Base-by-base conservation (phyloP, 2,888 invertebrate species). In the Monopis laevigella region DNA sequence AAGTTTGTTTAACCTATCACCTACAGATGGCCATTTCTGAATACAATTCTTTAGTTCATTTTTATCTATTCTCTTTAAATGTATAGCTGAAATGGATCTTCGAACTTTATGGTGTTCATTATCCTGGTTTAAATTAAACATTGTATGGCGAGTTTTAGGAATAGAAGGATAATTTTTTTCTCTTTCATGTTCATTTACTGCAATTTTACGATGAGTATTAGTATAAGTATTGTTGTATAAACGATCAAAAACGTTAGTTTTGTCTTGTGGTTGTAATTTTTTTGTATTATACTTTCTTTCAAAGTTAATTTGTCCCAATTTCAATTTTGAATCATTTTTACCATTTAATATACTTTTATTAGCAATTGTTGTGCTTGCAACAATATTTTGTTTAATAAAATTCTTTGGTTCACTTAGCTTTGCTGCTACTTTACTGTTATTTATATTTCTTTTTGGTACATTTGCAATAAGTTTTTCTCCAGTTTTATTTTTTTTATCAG, bases 41-140 rank as follows among this genome's bases (percentile, higher is more conserved):
- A 75, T 59, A 43, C 74, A 78, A 28, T 73, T 75, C 1, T 49
- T 47, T 0, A 69, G 46, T 47, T 75, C 75, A 13, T 48, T 60
- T 41, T 68, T 68, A 13, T 56, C 61, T 2, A 78, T 59, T 3
- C 65, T 52, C 45, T 75, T 81, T 3, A 81, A 73, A 48, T 82
- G 82, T 1, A 82, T 70, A 1, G 82, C 80, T 0, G 82, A 81
- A 41, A 82, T 71, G 0, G 82, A 82, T 26, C 81, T 53, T 11
- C 82, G 57, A 0, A 65, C 62, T 7, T 17, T 19, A n/a, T 11
- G 19, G 4, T 18, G 10, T 19, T 5, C 8, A 17, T 7, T 24
- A 7, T 24, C 10, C 24, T 24, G 6, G 5, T 6, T 24, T 24
- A 10, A 42, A 1, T 65, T 62, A 39, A 62, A 62, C 0, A 62